These are phyloP conservation scores for Phlogophora meticulosa DNA, from an alignment of 2,888 invertebrate genomes.

Conservation along the genomic window DNA sequence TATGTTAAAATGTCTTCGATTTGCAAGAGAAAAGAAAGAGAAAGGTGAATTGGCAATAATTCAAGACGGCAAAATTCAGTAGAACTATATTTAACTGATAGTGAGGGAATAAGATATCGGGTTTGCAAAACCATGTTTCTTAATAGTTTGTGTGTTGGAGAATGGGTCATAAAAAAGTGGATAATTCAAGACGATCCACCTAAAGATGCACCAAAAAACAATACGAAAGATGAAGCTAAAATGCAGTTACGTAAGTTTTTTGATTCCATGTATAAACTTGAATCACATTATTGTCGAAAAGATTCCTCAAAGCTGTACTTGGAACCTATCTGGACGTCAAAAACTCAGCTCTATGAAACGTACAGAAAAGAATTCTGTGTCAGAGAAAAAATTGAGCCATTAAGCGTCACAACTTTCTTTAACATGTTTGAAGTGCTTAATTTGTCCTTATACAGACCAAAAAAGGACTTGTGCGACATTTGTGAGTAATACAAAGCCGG, in stretches of 20 bases:
- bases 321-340: slow-evolving; percentile 28
- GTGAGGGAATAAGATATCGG: background rate
- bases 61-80: slow-evolving; percentile 29
- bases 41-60: slow-evolving; percentile 22
- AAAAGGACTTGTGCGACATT: slow-evolving; percentile 4
- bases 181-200: slow-evolving; percentile 16
- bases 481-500: slow-evolving; percentile 21
- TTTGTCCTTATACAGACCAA: background rate
- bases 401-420: background rate
- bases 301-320: slow-evolving; percentile 23
- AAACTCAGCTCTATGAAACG: background rate
- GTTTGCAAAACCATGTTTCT: background rate
- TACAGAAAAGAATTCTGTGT: slow-evolving; percentile 5
- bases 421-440: background rate
- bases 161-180: slow-evolving; percentile 27
- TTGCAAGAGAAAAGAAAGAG: slow-evolving; percentile 24
- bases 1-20: slow-evolving; percentile 23
- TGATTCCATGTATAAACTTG: slow-evolving; percentile 5
- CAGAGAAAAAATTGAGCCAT: slow-evolving; percentile 2
- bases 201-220: slow-evolving; percentile 28
- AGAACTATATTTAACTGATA: slow-evolving; percentile 19
- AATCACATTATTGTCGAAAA: slow-evolving; percentile 23
- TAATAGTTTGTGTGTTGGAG: background rate
- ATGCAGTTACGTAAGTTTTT: slow-evolving; percentile 17
- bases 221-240: slow-evolving; percentile 17